These are phyloP conservation scores for Anticlea derivata DNA, from an alignment of 2,888 invertebrate genomes.

Conservation along the genomic window DNA sequence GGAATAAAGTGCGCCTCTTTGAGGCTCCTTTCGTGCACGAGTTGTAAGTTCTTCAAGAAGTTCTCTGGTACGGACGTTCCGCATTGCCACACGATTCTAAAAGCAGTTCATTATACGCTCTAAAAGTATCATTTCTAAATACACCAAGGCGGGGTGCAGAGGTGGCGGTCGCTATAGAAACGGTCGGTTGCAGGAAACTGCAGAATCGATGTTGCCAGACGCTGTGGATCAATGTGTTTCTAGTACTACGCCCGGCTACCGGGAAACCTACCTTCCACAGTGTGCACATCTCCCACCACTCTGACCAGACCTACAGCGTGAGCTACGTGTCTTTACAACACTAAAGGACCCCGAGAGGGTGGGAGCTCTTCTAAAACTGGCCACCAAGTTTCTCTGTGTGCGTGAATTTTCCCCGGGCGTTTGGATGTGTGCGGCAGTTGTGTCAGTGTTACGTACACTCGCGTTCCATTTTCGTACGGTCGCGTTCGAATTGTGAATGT, in stretches of 20 bases:
- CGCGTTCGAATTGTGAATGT: constrained; percentile 73
- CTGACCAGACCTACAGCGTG: constrained; percentile 46
- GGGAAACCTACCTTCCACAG: constrained; percentile 66
- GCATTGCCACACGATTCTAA: neutral
- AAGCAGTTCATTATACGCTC: constrained; percentile 5
- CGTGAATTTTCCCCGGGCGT: constrained; percentile 64
- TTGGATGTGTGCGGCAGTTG: constrained; percentile 55
- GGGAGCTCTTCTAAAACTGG: constrained; percentile 53
- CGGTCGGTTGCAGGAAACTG: constrained; percentile 80
- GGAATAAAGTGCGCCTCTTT: too few species aligned
- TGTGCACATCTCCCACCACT: constrained; percentile 57
- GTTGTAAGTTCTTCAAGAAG: too few species aligned
- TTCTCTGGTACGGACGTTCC: neutral
- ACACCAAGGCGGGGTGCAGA: constrained; percentile 62
- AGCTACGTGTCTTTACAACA: constrained; percentile 37
- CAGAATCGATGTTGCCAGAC: constrained; percentile 83
- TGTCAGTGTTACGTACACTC: constrained; percentile 57
- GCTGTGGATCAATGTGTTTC: constrained; percentile 84
- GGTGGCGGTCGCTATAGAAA: constrained; percentile 73
- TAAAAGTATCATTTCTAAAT: constrained; percentile 49
- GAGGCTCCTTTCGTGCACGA: neutral
- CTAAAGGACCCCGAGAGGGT: constrained; percentile 40
- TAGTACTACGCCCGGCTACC: constrained; percentile 81
- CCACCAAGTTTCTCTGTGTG: constrained; percentile 50
- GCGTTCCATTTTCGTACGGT: constrained; percentile 66